Conservation (phyloP, 2,113 vertebrate species). For the Corydoras sp. region DNA sequence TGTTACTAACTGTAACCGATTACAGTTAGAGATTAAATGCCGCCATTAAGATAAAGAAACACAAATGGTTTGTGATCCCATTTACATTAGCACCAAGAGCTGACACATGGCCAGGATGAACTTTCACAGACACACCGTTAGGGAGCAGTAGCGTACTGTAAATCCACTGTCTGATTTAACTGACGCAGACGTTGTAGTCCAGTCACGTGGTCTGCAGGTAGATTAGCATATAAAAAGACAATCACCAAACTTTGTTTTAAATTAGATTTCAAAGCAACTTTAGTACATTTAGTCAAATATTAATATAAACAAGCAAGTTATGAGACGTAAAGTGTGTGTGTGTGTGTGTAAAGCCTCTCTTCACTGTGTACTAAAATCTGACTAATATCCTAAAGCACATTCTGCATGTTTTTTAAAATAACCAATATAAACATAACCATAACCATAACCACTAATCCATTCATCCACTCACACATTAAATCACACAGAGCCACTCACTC, state of each 20-base stretch:
- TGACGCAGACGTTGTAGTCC: neutral
- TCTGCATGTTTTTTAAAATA: slow-evolving; percentile 8
- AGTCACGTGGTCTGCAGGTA: too few species aligned
- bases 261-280: slow-evolving; percentile 1
- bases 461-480: neutral
- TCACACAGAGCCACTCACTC: neutral
- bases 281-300: slow-evolving; percentile 5
- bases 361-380: slow-evolving; percentile 42
- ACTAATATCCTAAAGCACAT: slow-evolving; percentile 48
- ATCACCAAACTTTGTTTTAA: slow-evolving; percentile 12
- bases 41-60: too few species aligned
- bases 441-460: too few species aligned
- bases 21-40: too few species aligned
- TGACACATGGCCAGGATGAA: slow-evolving; percentile 22
- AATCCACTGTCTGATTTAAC: neutral
- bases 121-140: slow-evolving; percentile 41
- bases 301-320: too few species aligned
- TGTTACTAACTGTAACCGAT: too few species aligned
- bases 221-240: neutral
- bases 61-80: too few species aligned
- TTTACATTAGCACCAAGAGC: neutral
- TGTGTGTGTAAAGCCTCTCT: slow-evolving; percentile 31
- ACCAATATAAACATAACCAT: neutral
- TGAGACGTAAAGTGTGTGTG: too few species aligned
- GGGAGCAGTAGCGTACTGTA: slow-evolving; percentile 58